Percentiles rank a stretch among this genome's conserved stretches.
These are phyloP conservation scores for Orthosia gothica DNA, from an alignment of 2,888 invertebrate species.

Conservation along the genomic window DNA sequence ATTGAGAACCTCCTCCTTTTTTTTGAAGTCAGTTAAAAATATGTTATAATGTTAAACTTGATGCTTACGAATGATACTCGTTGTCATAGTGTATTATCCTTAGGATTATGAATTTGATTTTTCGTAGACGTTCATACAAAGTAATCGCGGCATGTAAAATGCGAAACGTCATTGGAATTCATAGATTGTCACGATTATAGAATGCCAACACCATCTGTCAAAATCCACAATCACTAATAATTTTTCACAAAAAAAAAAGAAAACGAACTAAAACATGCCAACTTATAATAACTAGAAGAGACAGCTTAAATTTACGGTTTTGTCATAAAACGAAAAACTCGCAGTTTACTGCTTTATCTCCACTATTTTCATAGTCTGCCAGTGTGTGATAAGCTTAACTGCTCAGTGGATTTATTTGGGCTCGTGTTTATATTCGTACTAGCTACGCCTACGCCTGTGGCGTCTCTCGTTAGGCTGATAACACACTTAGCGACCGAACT, in stretches of 20 bases:
- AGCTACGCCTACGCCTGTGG: conserved; percentile 35
- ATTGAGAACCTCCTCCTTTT: too few relatives aligned
- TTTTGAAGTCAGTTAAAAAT: too few relatives aligned
- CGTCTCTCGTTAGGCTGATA: conserved; percentile 44
- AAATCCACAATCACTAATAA: not conserved
- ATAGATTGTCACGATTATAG: too few relatives aligned
- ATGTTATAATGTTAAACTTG: too few relatives aligned
- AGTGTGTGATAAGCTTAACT: conserved; percentile 66
- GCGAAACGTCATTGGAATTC: too few relatives aligned
- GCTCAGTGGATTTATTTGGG: conserved; percentile 55
- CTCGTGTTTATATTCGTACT: conserved; percentile 48
- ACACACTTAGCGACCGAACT: conserved; percentile 25
- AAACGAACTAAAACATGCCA: conserved; percentile 2
- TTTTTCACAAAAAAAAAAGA: not conserved
- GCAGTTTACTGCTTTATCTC: conserved; percentile 60
- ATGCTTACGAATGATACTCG: too few relatives aligned
- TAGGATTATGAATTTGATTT: too few relatives aligned
- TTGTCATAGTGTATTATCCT: too few relatives aligned
- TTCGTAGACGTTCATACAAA: too few relatives aligned
- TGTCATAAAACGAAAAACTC: conserved; percentile 64
- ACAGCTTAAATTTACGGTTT: conserved; percentile 47
- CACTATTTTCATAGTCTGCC: conserved; percentile 63
- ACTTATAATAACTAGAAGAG: conserved; percentile 33
- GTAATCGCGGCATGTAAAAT: too few relatives aligned
- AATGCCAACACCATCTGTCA: too few relatives aligned